Conservation (phyloP, 2,797 vertebrate species). For the Anableps anableps region DNA sequence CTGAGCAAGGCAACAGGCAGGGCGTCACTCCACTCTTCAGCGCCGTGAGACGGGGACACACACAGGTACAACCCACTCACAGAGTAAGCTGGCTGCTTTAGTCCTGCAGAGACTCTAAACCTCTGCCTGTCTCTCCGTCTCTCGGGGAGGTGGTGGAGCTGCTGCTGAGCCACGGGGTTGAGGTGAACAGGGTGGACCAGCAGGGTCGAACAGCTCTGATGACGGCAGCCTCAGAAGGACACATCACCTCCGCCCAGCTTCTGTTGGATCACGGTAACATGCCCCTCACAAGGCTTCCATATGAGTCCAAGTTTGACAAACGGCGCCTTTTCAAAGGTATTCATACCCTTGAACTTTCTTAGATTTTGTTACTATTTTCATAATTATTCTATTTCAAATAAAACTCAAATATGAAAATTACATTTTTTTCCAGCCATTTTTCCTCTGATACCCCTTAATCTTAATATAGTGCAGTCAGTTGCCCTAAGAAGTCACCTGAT, state of each 20-base stretch:
- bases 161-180: slow-evolving; percentile 88
- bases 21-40: slow-evolving; percentile 87
- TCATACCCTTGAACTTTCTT: not conserved
- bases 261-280: slow-evolving; percentile 91
- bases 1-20: slow-evolving; percentile 83
- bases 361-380: not conserved
- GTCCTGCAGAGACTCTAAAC: not conserved
- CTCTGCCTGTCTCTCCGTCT: not conserved
- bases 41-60: slow-evolving; percentile 89
- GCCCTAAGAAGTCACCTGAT: not conserved
- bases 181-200: slow-evolving; percentile 93
- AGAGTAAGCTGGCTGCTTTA: not conserved
- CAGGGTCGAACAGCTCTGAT: slow-evolving; percentile 94
- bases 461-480: not conserved
- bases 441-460: not conserved
- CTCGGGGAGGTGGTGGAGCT: slow-evolving; percentile 89
- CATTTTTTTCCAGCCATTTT: not conserved
- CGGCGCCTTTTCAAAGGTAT: not conserved
- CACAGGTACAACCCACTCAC: slow-evolving; percentile 83
- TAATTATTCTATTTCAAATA: not conserved
- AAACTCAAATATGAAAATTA: not conserved
- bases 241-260: slow-evolving; percentile 89
- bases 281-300: not conserved
- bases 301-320: not conserved
- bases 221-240: slow-evolving; percentile 95